phyloP scores from a whole-genome alignment of 2,797 vertebrate species.

The Sebastolobus altivelis region DNA sequence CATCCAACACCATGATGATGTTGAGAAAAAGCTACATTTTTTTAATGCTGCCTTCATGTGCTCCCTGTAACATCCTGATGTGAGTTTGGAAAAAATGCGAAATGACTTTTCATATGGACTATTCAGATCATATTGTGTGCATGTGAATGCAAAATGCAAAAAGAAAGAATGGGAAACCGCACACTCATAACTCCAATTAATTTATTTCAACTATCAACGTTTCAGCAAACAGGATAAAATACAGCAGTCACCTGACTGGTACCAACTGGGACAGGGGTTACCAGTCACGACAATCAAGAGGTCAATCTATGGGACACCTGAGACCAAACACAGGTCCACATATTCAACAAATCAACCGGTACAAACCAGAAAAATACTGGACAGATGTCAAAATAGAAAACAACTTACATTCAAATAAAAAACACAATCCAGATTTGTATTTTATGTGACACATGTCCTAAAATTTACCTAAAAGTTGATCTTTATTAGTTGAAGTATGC shows the following conservation, averaged over 20 bases:
- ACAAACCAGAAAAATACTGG: background rate
- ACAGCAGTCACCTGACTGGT: background rate
- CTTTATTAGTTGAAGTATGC: background rate
- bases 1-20: background rate
- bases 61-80: background rate
- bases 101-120: background rate
- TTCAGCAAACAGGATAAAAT: background rate
- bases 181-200: background rate
- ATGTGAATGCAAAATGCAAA: background rate
- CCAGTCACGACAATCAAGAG: background rate
- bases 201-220: background rate
- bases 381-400: background rate
- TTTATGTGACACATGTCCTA: background rate
- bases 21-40: background rate
- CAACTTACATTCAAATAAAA: background rate
- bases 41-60: background rate
- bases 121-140: background rate
- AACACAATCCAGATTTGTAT: background rate
- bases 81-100: background rate
- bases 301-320: background rate
- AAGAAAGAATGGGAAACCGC: background rate
- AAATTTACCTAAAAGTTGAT: background rate
- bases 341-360: background rate
- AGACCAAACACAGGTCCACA: background rate
- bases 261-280: background rate